Base-by-base conservation (phyloP, 1,140 invertebrate genomes). In the Wiebesia pumilae region DNA sequence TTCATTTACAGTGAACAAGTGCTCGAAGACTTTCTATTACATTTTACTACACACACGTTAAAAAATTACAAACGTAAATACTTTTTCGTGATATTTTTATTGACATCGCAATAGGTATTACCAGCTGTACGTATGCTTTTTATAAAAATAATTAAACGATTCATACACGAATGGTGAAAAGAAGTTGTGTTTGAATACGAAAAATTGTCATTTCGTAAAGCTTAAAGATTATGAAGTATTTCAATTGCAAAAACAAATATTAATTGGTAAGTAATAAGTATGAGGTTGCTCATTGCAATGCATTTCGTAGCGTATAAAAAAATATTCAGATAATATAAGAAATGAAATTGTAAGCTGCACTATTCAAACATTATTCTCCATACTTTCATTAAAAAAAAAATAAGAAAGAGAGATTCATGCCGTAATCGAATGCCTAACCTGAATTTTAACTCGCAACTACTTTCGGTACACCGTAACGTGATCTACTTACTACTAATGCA, bases 401-500 rank as follows among this genome's bases (percentile, higher is more conserved):
- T n/a, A n/a, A n/a, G n/a, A n/a, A 27, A n/a, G 19, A 69, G 16
- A 69, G 10, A 33, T 33, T 69, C 21, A 16, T 35, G 33, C n/a
- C 12, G 19, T 35, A 69, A 69, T 69, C 19, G 33, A 69, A 62
- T 4, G 10, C 10, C 30, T 14, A 69, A 69, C 33, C 65, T 75
- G 6, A n/a, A 7, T 75, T 43, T 75, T 75, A 4, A 75, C 16
- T 75, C 43, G 35, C 40, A 75, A 75, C 71, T 75, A 40, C 43
- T 47, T 84, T 81, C 9, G 24, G 62, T 81, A n/a, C 24, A 80
- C 87, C 87, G 80, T 82, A 82, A 82, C n/a, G 6, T 27, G 69
- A 86, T 24, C 84, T 65, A 86, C 87, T 65, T 65, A 86, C 87
- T 65, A 54, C 83, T 30, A 80, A 78, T 65, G 75, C 58, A 69